Evolutionary conservation across 2,888 invertebrate species (phyloP).

Genomic region (Eilema sororculum): DNA sequence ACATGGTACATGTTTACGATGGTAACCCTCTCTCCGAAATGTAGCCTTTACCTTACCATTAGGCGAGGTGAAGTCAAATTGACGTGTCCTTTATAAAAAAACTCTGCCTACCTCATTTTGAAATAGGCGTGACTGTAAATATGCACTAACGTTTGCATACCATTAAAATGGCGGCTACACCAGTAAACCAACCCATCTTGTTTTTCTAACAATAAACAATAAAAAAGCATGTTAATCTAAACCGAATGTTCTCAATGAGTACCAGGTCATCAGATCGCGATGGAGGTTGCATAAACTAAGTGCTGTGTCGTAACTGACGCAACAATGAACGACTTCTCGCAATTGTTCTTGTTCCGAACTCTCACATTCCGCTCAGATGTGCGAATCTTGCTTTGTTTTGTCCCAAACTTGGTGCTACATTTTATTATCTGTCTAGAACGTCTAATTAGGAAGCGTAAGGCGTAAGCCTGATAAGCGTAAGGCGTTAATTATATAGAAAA

Average conservation of each 20-base stretch:
- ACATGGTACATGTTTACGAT: no score
- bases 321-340: conserved; percentile 15
- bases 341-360: conserved; percentile 15
- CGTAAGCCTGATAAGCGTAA: neutral
- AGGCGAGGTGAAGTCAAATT: no score
- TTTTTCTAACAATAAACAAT: conserved; percentile 6
- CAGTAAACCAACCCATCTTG: neutral
- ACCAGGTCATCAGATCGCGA: conserved; percentile 24
- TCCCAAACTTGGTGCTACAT: neutral
- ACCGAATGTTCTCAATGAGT: conserved; percentile 13
- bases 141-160: neutral
- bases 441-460: neutral
- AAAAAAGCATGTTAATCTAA: conserved; percentile 7
- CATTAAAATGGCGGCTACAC: neutral
- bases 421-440: conserved; percentile 4
- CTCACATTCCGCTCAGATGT: conserved; percentile 20
- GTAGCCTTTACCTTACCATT: no score
- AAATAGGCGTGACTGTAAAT: no score
- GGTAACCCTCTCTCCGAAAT: no score
- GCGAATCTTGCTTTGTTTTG: conserved; percentile 18
- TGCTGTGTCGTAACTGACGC: conserved; percentile 20
- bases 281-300: conserved; percentile 23
- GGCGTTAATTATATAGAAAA: neutral
- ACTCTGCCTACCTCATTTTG: no score
- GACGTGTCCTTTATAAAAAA: no score